phyloP scores from a whole-genome alignment of 2,888 invertebrate genomes.

The Coleophora deauratella region DNA sequence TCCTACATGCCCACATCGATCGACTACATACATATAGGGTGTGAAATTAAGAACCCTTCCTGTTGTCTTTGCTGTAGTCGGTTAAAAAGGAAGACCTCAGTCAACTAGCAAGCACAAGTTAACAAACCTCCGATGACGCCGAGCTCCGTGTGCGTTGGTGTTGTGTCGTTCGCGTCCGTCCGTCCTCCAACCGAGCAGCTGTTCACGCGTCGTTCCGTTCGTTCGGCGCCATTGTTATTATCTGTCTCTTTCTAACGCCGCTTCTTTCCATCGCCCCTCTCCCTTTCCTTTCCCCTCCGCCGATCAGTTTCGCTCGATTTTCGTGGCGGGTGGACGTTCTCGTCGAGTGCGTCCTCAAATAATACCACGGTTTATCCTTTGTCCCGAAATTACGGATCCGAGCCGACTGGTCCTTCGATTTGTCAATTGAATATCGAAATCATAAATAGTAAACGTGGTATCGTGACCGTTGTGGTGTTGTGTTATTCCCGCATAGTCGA shows the following conservation, averaged over 20 bases:
- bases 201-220: constrained; percentile 45
- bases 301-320: constrained; percentile 68
- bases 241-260: constrained; percentile 41
- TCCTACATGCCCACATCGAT: too few relatives aligned
- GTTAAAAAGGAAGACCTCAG: constrained; percentile 1
- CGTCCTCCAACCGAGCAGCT: constrained; percentile 37
- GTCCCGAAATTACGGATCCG: too few relatives aligned
- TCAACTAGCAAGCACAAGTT: too few relatives aligned
- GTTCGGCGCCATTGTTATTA: constrained; percentile 48
- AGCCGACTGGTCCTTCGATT: too few relatives aligned
- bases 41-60: too few relatives aligned
- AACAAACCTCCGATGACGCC: too few relatives aligned
- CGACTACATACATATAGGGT: too few relatives aligned
- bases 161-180: too few relatives aligned
- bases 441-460: constrained; percentile 28
- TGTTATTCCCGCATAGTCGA: constrained; percentile 64
- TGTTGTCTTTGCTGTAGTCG: too few relatives aligned
- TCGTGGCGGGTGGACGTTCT: constrained; percentile 46
- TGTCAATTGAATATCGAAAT: too few relatives aligned
- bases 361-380: not conserved
- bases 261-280: constrained; percentile 28
- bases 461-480: constrained; percentile 46
- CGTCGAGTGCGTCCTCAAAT: constrained; percentile 17
- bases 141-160: too few relatives aligned
- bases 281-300: constrained; percentile 24